Percentiles rank a stretch among this genome's conserved stretches.
phyloP scores from a whole-genome alignment of 1,140 invertebrate species.

The Drosophila chauvacae region DNA sequence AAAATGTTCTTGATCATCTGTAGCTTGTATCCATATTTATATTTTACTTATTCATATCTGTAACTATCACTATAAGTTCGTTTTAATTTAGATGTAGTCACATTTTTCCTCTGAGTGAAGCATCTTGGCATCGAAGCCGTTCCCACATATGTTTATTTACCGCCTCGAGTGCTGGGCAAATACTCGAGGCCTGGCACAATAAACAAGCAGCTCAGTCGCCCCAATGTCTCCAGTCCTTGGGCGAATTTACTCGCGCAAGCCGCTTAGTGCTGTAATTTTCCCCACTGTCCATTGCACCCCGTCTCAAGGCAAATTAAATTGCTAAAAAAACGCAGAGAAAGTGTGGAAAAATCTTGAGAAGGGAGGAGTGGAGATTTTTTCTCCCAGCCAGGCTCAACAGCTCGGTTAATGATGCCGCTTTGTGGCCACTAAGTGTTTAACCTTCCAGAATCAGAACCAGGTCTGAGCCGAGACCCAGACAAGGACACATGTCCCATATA shows the following conservation, averaged over 20 bases:
- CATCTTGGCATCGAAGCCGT: background rate
- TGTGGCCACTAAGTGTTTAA: conserved; percentile 78
- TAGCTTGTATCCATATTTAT: background rate
- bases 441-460: conserved; percentile 57
- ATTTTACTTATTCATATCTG: background rate
- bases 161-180: conserved; percentile 57
- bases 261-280: conserved; percentile 60
- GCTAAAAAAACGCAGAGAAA: conserved; percentile 49
- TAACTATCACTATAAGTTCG: too few species aligned
- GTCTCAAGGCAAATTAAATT: conserved; percentile 74
- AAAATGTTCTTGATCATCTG: background rate
- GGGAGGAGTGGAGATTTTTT: background rate
- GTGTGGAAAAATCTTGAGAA: conserved; percentile 1
- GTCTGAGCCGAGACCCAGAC: conserved; percentile 29
- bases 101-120: background rate
- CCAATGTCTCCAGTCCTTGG: conserved; percentile 35
- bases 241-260: conserved; percentile 53
- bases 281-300: conserved; percentile 51
- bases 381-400: conserved; percentile 15
- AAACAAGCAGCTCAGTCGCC: conserved; percentile 55
- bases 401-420: conserved; percentile 73
- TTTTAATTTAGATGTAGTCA: background rate
- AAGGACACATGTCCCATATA: conserved; percentile 38
- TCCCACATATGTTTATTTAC: conserved; percentile 65
- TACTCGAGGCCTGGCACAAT: conserved; percentile 60